Base-by-base conservation (phyloP, 2,113 vertebrate species). In the Semicossyphus pulcher region DNA sequence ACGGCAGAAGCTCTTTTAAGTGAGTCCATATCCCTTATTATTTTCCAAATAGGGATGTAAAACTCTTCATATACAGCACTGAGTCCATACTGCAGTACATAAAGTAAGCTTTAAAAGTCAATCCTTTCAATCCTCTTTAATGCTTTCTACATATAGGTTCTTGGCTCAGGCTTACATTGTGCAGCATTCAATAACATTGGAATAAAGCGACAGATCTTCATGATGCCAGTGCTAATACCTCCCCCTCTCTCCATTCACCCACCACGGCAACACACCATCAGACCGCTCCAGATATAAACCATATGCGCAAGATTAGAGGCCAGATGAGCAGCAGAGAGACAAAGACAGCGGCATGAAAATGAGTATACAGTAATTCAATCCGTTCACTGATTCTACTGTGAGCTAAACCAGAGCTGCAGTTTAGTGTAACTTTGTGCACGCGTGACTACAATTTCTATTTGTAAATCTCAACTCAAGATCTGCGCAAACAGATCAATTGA, bases 261-360 rank as follows among this genome's bases (percentile, higher is more conserved):
- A 45, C 14, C 29, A 39, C 0, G 53, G 58, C 78, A 78, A 85
- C 84, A 81, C 85, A 87, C 68, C 45, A 68, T 72, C 76, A 80
- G 31, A 64, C 76, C 15, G 58, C 54, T 53, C 3, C 73, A 83
- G 76, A 90, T 87, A 73, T 34, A 73, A 87, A 89, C 69, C 81
- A 91, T 80, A 79, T 89, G 81, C 60, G 67, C 10, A 76, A 80
- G 78, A 90, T 89, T 83, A 88, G 45, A 78, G 73, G 49, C 61
- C 51, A 72, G 65, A 76, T 53, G 65, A 86, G 59, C 66, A 80
- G 51, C 60, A 28, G 12, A 74, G 44, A 61, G 54, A 77, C 59
- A 21, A 62, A 73, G 71, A 81, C 44, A 83, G 71, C 23, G 58
- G 34, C 26, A 78, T 51, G 61, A 62, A 63, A 71, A 26, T 18